Evolutionary conservation across 2,113 vertebrate genomes (phyloP), one percentile per base, ranked within the genome.

Genomic region (Smithornis capensis): DNA sequence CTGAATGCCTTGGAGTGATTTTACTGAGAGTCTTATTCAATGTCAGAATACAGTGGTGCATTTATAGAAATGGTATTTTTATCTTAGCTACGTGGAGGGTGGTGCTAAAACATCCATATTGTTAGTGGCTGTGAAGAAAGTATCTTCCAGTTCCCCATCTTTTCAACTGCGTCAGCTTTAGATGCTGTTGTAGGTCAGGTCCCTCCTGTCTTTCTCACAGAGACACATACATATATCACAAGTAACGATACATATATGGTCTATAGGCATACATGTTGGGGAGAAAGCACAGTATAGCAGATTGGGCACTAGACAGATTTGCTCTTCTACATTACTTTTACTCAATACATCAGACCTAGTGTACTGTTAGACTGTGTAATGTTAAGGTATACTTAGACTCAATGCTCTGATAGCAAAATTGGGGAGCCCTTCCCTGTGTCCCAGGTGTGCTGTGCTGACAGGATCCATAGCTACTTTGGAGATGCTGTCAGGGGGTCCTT

Each of bases 41-140:
- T 17, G 16, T 90, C 89, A 92, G 90, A 91, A 86, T 65, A 92
- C 24, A 92, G 77, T n/a, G 74, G 37, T 87, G 62, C 56, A 52
- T 91, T 93, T 93, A 87, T 91, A 89, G 93, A 79, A 94, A 75
- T 44, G 70, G 68, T 88, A 93, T 97, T 92, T 96, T 95, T 92
- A n/a, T 92, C 94, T 92, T 35, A 69, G 84, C 76, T 94, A 42
- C 90, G 86, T 53, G 37, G 42, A 92, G 55, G 74, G 42, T 14
- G 77, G 67, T 92, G 82, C 69, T 91, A 52, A 91, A 94, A 31
- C 60, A 75, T 73, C 53, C 68, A 40, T 44, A 67, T 64, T 91
- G 45, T 87, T 90, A 75, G 55, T 73, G 49, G 29, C 52, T 1
- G 0, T 65, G n/a, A 89, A 79, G 44, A 53, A 27, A 83, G 23